phyloP scores from a whole-genome alignment of 1,140 invertebrate species.

The Caenorhabditis tropicalis region DNA sequence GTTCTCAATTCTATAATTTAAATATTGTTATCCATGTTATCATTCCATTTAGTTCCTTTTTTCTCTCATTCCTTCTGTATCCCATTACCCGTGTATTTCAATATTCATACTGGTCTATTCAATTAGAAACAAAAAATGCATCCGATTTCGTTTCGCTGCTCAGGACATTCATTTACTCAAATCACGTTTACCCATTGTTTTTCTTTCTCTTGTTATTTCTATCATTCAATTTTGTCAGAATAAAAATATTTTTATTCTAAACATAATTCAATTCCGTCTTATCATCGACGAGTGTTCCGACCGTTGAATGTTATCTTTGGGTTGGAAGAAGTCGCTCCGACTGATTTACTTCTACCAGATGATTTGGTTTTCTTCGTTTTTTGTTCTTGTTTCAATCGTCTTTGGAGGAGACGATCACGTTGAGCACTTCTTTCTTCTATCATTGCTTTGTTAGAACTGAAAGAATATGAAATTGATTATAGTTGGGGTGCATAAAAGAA shows the following conservation, averaged over 20 bases:
- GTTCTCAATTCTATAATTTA: background rate
- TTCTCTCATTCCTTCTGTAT: background rate
- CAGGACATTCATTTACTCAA: background rate
- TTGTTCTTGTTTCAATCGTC: conserved; percentile 40
- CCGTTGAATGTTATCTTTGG: conserved; percentile 35
- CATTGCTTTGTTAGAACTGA: conserved; percentile 41
- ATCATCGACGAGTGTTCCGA: conserved; percentile 13
- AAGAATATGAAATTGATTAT: no score
- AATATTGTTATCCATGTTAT: background rate
- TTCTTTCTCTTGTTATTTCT: background rate
- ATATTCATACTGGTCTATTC: background rate
- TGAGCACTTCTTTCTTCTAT: conserved; percentile 56
- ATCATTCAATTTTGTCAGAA: background rate
- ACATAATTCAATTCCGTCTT: background rate
- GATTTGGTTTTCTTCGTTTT: background rate
- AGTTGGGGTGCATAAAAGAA: background rate
- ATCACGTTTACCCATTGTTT: background rate
- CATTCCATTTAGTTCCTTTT: background rate
- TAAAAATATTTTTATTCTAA: conserved; percentile 1
- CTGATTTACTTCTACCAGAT: conserved; percentile 1
- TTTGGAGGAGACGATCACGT: conserved; percentile 56
- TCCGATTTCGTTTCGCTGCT: background rate
- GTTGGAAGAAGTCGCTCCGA: conserved; percentile 22
- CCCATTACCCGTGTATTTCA: conserved; percentile 34
- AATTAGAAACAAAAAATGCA: background rate